These are phyloP conservation scores for Chaenocephalus aceratus DNA, from an alignment of 2,113 vertebrate species.

Conservation along the genomic window DNA sequence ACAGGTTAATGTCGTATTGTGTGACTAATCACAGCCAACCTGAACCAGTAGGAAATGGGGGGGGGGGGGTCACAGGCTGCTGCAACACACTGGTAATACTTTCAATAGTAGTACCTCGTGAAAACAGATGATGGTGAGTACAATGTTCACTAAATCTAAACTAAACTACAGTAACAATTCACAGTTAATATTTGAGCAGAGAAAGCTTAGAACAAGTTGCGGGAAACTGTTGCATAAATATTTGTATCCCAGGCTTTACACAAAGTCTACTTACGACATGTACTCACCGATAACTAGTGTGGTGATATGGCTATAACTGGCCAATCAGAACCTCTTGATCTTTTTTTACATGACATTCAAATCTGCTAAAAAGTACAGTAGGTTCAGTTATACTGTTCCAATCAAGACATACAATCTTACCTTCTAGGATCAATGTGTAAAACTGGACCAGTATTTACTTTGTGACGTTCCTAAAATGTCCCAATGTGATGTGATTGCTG, in stretches of 20 bases:
- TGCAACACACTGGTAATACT: constrained; percentile 32
- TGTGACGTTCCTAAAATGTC: no score
- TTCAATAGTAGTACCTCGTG: constrained; percentile 20
- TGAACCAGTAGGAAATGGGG: constrained; percentile 89
- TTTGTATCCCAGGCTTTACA: background rate
- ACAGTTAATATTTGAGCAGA: constrained; percentile 3
- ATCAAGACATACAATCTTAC: background rate
- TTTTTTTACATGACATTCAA: no score
- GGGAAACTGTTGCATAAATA: background rate
- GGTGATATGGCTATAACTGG: background rate
- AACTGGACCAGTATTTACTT: background rate
- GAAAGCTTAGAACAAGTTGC: background rate
- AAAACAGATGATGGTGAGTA: constrained; percentile 12
- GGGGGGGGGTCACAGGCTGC: constrained; percentile 77
- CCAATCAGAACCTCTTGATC: background rate
- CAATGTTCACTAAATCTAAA: background rate
- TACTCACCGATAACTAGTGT: background rate
- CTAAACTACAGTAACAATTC: constrained; percentile 1
- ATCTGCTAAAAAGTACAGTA: no score
- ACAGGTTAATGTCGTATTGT: constrained; percentile 99
- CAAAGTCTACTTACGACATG: background rate
- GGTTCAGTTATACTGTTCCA: no score
- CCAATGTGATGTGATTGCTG: no score
- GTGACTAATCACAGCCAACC: constrained; percentile 99
- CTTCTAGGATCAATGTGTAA: background rate